A percentile compares a stretch with the other conserved stretches of the same genome.
Evolutionary conservation across 2,113 vertebrate genomes (phyloP).

Genomic region (Rhynchopsitta pachyrhyncha): DNA sequence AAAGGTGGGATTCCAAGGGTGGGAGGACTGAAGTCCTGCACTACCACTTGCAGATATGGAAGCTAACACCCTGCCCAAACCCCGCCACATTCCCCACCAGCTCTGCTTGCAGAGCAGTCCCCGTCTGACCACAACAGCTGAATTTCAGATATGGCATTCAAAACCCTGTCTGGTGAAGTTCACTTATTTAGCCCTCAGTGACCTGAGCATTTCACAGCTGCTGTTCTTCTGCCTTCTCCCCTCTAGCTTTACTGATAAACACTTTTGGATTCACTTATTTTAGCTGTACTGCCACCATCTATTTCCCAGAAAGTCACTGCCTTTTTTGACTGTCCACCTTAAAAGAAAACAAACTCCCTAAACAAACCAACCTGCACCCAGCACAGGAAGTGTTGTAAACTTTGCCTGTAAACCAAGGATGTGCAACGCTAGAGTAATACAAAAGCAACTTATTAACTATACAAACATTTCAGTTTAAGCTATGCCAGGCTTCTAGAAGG

Average conservation of each 20-base stretch:
- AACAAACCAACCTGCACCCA: not conserved
- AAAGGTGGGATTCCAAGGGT: not conserved
- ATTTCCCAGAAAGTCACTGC: not conserved
- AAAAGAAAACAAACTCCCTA: fast-evolving
- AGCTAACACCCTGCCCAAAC: not conserved
- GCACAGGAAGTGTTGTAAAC: not conserved
- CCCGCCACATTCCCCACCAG: not conserved
- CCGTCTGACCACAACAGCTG: not conserved
- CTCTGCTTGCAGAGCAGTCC: not conserved
- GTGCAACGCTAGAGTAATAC: not conserved
- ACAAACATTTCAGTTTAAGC: not conserved
- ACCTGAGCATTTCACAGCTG: not conserved
- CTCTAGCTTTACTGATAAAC: not conserved
- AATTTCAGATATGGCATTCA: not conserved
- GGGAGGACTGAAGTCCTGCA: not conserved
- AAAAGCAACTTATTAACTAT: not conserved
- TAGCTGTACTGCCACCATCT: not conserved
- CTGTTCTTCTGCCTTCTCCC: not conserved
- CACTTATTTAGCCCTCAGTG: not conserved
- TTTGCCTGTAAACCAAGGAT: not conserved
- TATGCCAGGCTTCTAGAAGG: not conserved
- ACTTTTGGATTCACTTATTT: not conserved
- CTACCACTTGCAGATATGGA: not conserved
- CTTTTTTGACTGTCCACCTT: not conserved
- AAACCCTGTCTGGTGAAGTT: not conserved